Conservation (phyloP, 2,113 vertebrate species). For the Ictidomys tridecemlineatus region DNA sequence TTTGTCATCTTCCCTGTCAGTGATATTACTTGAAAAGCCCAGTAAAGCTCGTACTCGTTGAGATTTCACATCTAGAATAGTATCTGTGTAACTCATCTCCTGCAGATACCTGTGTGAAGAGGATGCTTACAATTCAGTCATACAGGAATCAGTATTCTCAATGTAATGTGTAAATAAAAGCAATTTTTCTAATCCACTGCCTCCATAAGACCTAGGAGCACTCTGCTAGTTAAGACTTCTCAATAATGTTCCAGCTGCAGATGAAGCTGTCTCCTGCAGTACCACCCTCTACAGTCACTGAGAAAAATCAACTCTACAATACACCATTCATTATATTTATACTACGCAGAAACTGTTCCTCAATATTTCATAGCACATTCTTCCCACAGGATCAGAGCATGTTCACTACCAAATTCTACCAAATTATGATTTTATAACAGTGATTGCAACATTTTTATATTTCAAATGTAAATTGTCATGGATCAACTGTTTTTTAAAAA, state of each 20-base stretch:
- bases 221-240: slow-evolving; percentile 73
- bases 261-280: slow-evolving; percentile 90
- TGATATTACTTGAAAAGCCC: slow-evolving; percentile 93
- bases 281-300: slow-evolving; percentile 94
- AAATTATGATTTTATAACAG: slow-evolving; percentile 50
- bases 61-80: slow-evolving; percentile 97
- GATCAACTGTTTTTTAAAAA: not conserved
- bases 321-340: slow-evolving; percentile 91
- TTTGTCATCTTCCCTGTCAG: slow-evolving; percentile 90
- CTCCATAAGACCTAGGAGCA: slow-evolving; percentile 72
- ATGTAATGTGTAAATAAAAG: slow-evolving; percentile 53
- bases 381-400: slow-evolving; percentile 42
- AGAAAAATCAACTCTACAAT: slow-evolving; percentile 91
- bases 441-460: not conserved
- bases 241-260: slow-evolving; percentile 90
- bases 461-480: slow-evolving; percentile 43
- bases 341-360: slow-evolving; percentile 80
- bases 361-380: slow-evolving; percentile 73
- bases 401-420: slow-evolving; percentile 17
- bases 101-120: slow-evolving; percentile 93
- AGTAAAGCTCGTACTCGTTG: slow-evolving; percentile 94
- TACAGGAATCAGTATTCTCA: slow-evolving; percentile 27
- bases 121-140: slow-evolving; percentile 74
- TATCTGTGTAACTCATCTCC: slow-evolving; percentile 97
- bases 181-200: slow-evolving; percentile 69